phyloP scores from a whole-genome alignment of 1,140 invertebrate genomes.

The Nautilus pompilius region DNA sequence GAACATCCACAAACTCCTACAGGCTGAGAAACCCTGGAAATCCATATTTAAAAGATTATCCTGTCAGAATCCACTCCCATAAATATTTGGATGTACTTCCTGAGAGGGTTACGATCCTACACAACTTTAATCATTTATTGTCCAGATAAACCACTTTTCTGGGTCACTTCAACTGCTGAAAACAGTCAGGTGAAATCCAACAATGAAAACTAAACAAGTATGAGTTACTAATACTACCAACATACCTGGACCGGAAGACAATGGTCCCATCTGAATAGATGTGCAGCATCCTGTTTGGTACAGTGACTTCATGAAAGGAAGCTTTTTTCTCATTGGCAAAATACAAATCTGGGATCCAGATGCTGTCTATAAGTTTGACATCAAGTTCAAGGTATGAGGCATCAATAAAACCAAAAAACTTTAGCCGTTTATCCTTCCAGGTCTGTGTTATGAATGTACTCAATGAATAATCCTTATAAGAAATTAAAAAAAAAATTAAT shows the following conservation, averaged over 20 bases:
- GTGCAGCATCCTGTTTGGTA: conserved; percentile 56
- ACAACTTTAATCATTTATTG: too few relatives aligned
- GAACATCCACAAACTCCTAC: too few relatives aligned
- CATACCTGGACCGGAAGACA: conserved; percentile 27
- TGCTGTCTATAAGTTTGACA: conserved; percentile 34
- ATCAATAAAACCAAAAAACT: conserved; percentile 13
- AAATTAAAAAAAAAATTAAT: neutral
- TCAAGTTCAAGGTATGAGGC: conserved; percentile 24
- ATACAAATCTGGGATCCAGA: conserved; percentile 56
- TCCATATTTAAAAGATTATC: too few relatives aligned
- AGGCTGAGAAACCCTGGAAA: too few relatives aligned
- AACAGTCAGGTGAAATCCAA: too few relatives aligned
- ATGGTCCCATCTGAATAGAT: conserved; percentile 46
- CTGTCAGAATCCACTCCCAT: too few relatives aligned
- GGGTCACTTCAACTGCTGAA: too few relatives aligned
- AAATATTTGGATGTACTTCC: too few relatives aligned
- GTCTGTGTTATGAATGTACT: conserved; percentile 47
- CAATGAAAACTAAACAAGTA: too few relatives aligned
- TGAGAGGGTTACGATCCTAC: too few relatives aligned
- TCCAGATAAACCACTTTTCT: too few relatives aligned
- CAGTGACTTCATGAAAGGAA: conserved; percentile 55
- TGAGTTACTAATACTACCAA: too few relatives aligned
- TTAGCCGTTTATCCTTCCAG: conserved; percentile 24
- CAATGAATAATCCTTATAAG: conserved; percentile 50
- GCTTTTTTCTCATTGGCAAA: conserved; percentile 56